phyloP scores from a whole-genome alignment of 2,113 vertebrate species.

The Heterochromis multidens region DNA sequence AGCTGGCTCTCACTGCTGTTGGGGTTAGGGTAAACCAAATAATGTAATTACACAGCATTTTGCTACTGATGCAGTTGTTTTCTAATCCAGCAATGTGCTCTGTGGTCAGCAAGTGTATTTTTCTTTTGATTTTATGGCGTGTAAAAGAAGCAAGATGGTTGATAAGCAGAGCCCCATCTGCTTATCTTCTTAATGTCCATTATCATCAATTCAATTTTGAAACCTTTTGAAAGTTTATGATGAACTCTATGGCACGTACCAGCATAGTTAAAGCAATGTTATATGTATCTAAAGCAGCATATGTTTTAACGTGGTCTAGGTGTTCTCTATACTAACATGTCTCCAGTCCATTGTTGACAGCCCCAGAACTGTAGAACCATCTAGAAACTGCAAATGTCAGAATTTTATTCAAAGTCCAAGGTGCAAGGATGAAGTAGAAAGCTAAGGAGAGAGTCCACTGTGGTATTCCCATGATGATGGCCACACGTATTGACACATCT shows the following conservation, averaged over 20 bases:
- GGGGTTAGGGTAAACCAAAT: background rate
- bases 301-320: background rate
- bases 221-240: background rate
- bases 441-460: background rate
- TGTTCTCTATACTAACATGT: background rate
- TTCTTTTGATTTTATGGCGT: too few relatives aligned
- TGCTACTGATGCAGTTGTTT: background rate
- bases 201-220: background rate
- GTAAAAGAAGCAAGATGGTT: too few relatives aligned
- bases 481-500: background rate
- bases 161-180: background rate
- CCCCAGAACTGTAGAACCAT: too few relatives aligned
- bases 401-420: background rate
- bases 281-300: background rate
- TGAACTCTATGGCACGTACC: background rate
- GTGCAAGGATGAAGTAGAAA: background rate
- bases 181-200: too few relatives aligned
- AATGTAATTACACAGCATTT: background rate
- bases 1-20: background rate
- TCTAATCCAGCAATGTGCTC: too few relatives aligned
- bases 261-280: background rate
- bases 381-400: background rate
- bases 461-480: background rate
- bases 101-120: too few relatives aligned
- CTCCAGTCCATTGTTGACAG: background rate